Conservation (phyloP, 2,113 vertebrate species). For the Thalassoma bifasciatum region DNA sequence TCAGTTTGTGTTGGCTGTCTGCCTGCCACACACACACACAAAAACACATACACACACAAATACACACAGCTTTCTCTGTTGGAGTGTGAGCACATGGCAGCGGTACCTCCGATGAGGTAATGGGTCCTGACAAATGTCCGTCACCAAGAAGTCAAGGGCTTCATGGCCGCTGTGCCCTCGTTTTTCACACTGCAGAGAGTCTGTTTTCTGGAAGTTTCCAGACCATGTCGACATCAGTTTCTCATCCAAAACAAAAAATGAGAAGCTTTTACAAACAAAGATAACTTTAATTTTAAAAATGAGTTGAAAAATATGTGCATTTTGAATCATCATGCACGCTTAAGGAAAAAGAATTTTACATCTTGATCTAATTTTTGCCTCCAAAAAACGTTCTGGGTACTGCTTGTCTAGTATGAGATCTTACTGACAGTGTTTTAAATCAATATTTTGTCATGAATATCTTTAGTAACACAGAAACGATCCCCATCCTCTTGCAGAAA, state of each 20-base stretch:
- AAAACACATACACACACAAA: conserved; percentile 30
- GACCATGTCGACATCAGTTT: neutral
- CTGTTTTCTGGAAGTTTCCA: conserved; percentile 1
- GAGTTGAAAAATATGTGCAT: no score
- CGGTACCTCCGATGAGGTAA: conserved; percentile 51
- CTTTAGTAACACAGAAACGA: no score
- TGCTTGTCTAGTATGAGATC: no score
- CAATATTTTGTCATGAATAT: no score
- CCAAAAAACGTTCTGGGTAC: no score
- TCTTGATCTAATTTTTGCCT: no score
- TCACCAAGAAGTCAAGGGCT: conserved; percentile 62
- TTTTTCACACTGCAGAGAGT: conserved; percentile 11
- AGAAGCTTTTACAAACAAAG: neutral
- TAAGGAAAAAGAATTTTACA: no score
- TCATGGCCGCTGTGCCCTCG: conserved; percentile 11
- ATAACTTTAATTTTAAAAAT: neutral
- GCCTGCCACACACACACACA: conserved; percentile 35
- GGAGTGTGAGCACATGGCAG: conserved; percentile 51
- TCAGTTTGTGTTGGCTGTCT: conserved; percentile 85
- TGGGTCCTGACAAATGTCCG: conserved; percentile 58
- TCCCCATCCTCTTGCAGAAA: no score
- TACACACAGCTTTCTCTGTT: conserved; percentile 19
- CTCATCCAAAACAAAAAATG: neutral
- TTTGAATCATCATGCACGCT: no score
- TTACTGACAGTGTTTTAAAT: no score